These are phyloP conservation scores for Drosophila eugracilis DNA, from an alignment of 1,140 invertebrate genomes.

Conservation along the genomic window DNA sequence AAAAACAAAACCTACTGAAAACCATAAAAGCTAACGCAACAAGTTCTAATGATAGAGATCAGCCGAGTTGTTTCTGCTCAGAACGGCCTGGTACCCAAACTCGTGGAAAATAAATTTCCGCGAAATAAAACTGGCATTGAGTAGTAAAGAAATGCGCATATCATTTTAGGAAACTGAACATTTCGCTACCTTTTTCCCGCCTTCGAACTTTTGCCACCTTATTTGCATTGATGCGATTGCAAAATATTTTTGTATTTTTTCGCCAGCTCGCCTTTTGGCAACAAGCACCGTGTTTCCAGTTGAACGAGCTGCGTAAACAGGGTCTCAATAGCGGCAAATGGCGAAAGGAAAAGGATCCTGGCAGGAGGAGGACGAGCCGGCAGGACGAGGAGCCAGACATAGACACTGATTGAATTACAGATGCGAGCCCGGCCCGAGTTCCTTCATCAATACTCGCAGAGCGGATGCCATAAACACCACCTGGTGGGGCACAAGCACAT, in stretches of 20 bases:
- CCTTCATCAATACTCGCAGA: conserved; percentile 83
- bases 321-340: conserved; percentile 56
- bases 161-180: conserved; percentile 58
- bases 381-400: conserved; percentile 68
- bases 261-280: conserved; percentile 28
- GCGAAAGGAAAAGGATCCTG: conserved; percentile 35
- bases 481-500: conserved; percentile 61
- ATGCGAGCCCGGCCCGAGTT: conserved; percentile 67
- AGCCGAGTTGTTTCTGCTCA: conserved; percentile 30
- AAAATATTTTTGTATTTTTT: conserved; percentile 59
- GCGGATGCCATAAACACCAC: conserved; percentile 84
- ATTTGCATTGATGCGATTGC: conserved; percentile 77
- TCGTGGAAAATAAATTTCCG: conserved; percentile 33
- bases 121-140: conserved; percentile 39
- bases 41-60: conserved; percentile 36
- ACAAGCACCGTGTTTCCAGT: conserved; percentile 64
- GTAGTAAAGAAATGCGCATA: conserved; percentile 66
- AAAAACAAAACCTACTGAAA: neutral
- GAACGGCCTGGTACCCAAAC: conserved; percentile 24
- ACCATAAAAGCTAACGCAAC: neutral
- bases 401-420: conserved; percentile 84
- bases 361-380: conserved; percentile 4
- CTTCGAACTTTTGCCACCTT: conserved; percentile 52
- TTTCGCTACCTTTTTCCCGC: conserved; percentile 44
- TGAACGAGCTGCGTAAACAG: conserved; percentile 71